Percentiles rank a stretch among this genome's conserved stretches.
Evolutionary conservation across 2,797 vertebrate species (phyloP).

Genomic region (Anas flavirostris): DNA sequence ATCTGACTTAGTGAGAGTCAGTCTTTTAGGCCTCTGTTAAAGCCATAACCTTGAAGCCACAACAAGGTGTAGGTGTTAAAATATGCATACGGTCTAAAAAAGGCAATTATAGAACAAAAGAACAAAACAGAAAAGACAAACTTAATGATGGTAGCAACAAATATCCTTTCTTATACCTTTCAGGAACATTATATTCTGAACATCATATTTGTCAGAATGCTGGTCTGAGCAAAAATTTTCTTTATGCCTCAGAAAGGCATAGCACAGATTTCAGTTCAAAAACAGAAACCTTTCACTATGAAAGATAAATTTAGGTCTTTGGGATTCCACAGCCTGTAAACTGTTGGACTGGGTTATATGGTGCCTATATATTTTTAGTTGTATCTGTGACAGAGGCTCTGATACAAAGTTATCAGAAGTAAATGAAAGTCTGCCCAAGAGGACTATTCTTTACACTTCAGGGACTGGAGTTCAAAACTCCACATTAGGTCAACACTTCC

Average conservation of each 20-base stretch:
- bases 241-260: background rate
- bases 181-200: background rate
- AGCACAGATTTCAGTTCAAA: background rate
- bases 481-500: background rate
- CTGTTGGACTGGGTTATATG: background rate
- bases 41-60: background rate
- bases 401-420: background rate
- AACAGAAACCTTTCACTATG: background rate
- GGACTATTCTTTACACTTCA: background rate
- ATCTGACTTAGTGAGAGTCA: background rate
- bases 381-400: background rate
- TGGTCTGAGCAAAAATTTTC: background rate
- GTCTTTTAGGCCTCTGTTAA: background rate
- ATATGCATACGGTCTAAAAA: background rate
- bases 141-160: background rate
- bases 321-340: background rate
- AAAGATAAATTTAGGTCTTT: background rate
- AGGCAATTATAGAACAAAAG: background rate
- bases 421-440: background rate
- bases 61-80: background rate
- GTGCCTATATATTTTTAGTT: background rate
- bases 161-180: background rate
- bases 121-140: background rate
- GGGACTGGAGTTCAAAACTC: background rate
- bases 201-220: background rate